A percentile compares a stretch with the other conserved stretches of the same genome.
Conservation (phyloP, 2,797 vertebrate species). For the Oophaga sylvatica region DNA sequence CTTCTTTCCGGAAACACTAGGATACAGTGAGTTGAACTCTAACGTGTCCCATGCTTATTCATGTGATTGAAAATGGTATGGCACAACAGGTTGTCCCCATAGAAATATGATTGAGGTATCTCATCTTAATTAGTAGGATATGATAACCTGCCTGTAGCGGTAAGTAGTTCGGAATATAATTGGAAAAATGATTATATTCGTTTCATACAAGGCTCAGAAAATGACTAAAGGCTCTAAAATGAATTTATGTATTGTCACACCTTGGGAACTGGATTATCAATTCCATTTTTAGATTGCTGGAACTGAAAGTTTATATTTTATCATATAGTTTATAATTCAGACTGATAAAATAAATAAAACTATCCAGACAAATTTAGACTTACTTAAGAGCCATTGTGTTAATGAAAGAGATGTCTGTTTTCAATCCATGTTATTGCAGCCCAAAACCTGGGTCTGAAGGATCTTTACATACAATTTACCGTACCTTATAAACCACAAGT, state of each 20-base stretch:
- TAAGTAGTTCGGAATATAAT: neutral
- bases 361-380: neutral
- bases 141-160: neutral
- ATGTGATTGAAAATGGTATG: too few relatives aligned
- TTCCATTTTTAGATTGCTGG: neutral
- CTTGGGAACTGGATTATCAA: neutral
- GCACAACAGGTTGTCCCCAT: too few relatives aligned
- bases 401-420: neutral
- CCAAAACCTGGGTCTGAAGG: neutral
- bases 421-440: too few relatives aligned
- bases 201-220: neutral
- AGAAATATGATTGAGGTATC: too few relatives aligned
- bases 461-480: neutral
- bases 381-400: neutral
- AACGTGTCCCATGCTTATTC: too few relatives aligned
- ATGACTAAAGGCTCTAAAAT: neutral
- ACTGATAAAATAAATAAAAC: neutral
- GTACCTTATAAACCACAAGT: neutral
- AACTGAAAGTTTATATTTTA: neutral
- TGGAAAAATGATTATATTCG: neutral
- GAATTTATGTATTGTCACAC: constrained; percentile 7
- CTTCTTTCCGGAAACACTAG: too few relatives aligned
- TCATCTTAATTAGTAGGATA: too few relatives aligned
- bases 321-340: constrained; percentile 1
- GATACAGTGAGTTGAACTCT: too few relatives aligned